Conservation (phyloP, 2,797 vertebrate species). For the Rhabdophis nuchalis region DNA sequence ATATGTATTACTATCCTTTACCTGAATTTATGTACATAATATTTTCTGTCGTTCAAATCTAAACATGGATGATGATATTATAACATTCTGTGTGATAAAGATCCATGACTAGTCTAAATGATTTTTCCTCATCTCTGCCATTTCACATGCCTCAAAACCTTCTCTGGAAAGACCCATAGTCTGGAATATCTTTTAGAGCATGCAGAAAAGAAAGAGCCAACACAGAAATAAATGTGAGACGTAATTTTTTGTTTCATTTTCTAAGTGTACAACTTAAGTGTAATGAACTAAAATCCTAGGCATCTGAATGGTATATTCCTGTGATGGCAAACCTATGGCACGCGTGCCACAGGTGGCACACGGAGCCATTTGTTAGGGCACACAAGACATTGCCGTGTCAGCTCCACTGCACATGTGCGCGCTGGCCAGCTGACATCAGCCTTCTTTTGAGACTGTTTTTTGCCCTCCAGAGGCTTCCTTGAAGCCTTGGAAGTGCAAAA, state of each 20-base stretch:
- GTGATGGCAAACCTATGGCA: too few relatives aligned
- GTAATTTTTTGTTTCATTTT: not conserved
- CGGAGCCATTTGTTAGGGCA: too few relatives aligned
- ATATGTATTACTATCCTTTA: not conserved
- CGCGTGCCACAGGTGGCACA: too few relatives aligned
- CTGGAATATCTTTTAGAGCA: not conserved
- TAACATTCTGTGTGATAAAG: not conserved
- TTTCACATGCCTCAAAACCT: not conserved
- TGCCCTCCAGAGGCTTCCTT: too few relatives aligned
- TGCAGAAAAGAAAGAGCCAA: not conserved
- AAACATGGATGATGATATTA: not conserved
- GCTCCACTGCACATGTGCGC: too few relatives aligned
- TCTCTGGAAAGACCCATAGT: not conserved
- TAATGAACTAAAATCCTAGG: not conserved
- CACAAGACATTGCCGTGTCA: too few relatives aligned
- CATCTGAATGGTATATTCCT: not conserved
- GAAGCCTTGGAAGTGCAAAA: too few relatives aligned
- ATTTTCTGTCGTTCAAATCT: not conserved
- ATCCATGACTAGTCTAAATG: not conserved
- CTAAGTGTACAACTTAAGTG: not conserved
- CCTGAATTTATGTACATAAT: not conserved
- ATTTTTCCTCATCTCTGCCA: not conserved
- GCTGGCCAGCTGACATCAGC: too few relatives aligned
- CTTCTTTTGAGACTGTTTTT: too few relatives aligned
- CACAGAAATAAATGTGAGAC: not conserved